These are phyloP conservation scores for Catostomus latipinnis DNA, from an alignment of 2,797 vertebrate species.

Conservation along the genomic window DNA sequence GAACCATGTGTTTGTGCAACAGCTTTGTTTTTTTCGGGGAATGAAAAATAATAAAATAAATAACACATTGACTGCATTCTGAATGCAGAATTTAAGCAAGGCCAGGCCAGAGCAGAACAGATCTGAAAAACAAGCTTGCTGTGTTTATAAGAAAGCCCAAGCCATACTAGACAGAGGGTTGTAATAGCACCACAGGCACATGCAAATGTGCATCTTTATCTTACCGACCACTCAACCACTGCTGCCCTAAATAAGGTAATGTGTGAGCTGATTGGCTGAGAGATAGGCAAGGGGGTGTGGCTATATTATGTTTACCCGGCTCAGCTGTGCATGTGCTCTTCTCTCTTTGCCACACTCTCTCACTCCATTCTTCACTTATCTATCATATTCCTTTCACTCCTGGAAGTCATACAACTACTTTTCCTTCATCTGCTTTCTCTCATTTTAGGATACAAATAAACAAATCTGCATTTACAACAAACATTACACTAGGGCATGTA, in stretches of 20 bases:
- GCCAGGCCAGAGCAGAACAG: too few species aligned
- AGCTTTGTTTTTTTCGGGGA: too few species aligned
- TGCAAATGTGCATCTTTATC: conserved; percentile 31
- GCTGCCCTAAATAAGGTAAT: conserved; percentile 65
- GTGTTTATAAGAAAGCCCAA: background rate
- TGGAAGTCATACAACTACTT: background rate
- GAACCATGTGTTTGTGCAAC: too few species aligned
- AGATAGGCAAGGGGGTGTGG: conserved; percentile 54
- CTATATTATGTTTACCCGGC: conserved; percentile 49
- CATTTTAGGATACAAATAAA: conserved; percentile 33
- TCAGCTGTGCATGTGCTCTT: conserved; percentile 36
- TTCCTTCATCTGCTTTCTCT: conserved; percentile 19
- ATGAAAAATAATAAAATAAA: too few species aligned
- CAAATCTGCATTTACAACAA: background rate
- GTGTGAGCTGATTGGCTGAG: conserved; percentile 76
- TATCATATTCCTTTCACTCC: conserved; percentile 7
- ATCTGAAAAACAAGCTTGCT: too few species aligned
- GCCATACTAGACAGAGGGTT: background rate
- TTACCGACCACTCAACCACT: conserved; percentile 24
- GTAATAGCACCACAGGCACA: conserved; percentile 30
- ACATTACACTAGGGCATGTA: background rate
- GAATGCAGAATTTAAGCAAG: too few species aligned
- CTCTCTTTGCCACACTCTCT: background rate
- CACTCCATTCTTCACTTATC: background rate
- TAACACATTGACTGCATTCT: too few species aligned